Conservation (phyloP, 2,113 vertebrate genomes). For the Prolemur simus region DNA sequence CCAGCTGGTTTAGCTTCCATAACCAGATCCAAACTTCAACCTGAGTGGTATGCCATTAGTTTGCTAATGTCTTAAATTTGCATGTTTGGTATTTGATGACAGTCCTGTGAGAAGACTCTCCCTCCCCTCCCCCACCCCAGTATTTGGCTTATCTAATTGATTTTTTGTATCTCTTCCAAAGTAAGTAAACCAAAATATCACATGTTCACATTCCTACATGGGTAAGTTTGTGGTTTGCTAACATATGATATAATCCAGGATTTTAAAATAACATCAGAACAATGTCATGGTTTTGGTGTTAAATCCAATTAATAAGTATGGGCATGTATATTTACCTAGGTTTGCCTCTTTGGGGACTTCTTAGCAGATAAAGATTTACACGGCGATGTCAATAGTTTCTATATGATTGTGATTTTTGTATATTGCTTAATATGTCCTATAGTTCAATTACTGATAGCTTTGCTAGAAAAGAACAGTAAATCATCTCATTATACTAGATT, state of each 20-base stretch:
- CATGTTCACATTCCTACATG: constrained; percentile 1
- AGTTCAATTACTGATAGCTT: neutral
- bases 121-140: neutral
- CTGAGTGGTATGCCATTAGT: neutral
- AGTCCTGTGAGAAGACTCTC: constrained; percentile 47
- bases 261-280: constrained; percentile 28
- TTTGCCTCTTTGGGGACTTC: neutral
- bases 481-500: neutral
- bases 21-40: neutral
- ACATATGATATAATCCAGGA: neutral
- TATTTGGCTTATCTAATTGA: constrained; percentile 59
- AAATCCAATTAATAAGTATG: neutral
- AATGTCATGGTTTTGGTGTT: neutral
- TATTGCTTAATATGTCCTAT: neutral
- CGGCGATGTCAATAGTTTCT: neutral
- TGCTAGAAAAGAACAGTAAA: neutral
- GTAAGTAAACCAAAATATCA: constrained; percentile 58
- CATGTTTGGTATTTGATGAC: constrained; percentile 57
- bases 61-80: constrained; percentile 32
- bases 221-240: constrained; percentile 63
- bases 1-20: neutral
- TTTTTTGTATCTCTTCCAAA: constrained; percentile 60
- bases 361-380: neutral
- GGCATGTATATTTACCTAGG: neutral
- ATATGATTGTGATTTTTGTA: neutral